These are phyloP conservation scores for Tetramorium bicarinatum DNA, from an alignment of 2,888 invertebrate genomes.

Conservation along the genomic window DNA sequence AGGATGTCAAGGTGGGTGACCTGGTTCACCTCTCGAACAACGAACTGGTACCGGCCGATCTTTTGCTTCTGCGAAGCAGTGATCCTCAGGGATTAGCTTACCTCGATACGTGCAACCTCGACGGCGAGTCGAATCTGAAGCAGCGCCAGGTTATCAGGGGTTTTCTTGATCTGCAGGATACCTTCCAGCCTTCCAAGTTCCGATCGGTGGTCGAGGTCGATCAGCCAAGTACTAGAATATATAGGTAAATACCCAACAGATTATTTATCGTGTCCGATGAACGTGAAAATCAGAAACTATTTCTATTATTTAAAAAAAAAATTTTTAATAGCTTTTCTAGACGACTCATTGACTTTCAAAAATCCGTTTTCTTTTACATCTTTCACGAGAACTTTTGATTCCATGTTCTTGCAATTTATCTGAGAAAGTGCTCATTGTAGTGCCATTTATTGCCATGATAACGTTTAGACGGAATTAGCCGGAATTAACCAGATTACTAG, in stretches of 20 bases:
- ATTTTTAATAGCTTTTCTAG: background rate
- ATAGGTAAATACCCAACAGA: constrained; percentile 87
- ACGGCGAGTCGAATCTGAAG: constrained; percentile 98
- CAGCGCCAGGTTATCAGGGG: constrained; percentile 95
- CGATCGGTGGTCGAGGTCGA: constrained; percentile 96
- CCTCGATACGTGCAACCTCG: constrained; percentile 98
- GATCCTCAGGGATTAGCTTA: constrained; percentile 96
- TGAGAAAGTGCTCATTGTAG: background rate
- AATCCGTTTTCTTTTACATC: background rate
- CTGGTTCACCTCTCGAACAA: constrained; percentile 98
- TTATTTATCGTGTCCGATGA: background rate
- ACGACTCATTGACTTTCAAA: background rate
- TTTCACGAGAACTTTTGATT: background rate
- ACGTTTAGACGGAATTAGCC: constrained; percentile 24
- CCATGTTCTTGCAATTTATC: constrained; percentile 7
- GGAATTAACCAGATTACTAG: constrained; percentile 20
- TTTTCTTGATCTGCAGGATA: constrained; percentile 91
- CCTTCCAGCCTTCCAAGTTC: constrained; percentile 94
- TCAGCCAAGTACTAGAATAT: constrained; percentile 97
- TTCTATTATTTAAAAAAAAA: background rate
- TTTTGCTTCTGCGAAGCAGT: constrained; percentile 95
- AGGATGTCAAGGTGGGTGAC: constrained; percentile 96
- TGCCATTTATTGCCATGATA: constrained; percentile 11
- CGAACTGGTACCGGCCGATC: constrained; percentile 98
- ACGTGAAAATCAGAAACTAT: background rate